Percentiles rank a stretch among this genome's conserved stretches.
phyloP scores from a whole-genome alignment of 2,113 vertebrate genomes.

The Phalacrocorax aristotelis region DNA sequence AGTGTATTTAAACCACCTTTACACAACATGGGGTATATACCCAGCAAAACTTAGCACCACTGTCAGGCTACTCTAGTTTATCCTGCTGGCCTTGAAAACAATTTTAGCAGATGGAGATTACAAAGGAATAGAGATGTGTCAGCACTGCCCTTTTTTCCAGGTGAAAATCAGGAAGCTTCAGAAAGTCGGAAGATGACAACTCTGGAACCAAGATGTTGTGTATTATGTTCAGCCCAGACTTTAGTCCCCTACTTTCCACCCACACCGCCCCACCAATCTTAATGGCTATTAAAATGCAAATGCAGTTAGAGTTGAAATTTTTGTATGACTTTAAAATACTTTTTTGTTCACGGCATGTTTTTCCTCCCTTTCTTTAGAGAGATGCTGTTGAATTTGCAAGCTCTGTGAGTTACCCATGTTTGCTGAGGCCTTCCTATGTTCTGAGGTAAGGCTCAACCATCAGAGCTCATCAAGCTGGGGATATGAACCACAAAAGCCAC shows the following conservation, averaged over 20 bases:
- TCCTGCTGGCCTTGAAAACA: neutral
- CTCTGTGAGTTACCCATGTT: constrained; percentile 88
- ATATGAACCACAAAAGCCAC: neutral
- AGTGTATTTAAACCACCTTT: neutral
- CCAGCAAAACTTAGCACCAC: neutral
- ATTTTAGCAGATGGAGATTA: neutral
- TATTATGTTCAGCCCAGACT: neutral
- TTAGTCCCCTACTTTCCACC: neutral
- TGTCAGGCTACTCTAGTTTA: neutral
- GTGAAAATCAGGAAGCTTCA: neutral
- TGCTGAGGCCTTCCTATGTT: constrained; percentile 92
- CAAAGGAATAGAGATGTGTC: neutral
- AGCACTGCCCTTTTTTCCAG: neutral
- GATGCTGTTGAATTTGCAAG: constrained; percentile 88
- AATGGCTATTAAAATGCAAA: neutral
- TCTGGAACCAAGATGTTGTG: neutral
- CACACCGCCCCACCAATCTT: rapidly evolving
- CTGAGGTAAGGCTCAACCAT: constrained; percentile 80
- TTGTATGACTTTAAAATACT: neutral
- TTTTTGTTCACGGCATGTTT: neutral
- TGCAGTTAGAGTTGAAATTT: neutral
- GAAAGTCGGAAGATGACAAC: neutral
- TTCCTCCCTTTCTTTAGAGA: constrained; percentile 74
- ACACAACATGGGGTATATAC: neutral
- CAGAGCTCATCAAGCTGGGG: neutral